Evolutionary conservation across 1,140 invertebrate genomes (phyloP).

Genomic region (Orius laevigatus): DNA sequence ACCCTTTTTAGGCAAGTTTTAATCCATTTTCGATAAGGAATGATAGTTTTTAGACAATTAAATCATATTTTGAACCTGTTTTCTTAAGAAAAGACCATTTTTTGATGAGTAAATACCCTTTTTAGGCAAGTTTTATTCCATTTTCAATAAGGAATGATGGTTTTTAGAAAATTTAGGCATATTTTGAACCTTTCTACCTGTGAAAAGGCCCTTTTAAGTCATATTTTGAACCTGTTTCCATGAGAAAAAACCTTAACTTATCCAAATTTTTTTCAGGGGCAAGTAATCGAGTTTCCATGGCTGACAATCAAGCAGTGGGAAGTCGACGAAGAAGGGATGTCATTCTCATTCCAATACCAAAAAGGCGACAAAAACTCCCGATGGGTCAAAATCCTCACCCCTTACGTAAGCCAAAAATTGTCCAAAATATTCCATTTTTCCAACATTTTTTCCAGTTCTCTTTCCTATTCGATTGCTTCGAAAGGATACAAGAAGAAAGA

Average conservation of each 20-base stretch:
- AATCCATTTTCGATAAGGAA: no score
- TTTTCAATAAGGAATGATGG: no score
- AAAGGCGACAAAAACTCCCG: slow-evolving; percentile 63
- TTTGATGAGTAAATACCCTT: no score
- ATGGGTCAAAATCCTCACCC: slow-evolving; percentile 78
- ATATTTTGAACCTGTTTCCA: no score
- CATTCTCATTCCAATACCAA: slow-evolving; percentile 75
- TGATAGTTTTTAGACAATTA: no score
- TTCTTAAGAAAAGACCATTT: no score
- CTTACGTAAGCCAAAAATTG: slow-evolving; percentile 54
- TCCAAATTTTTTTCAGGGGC: slow-evolving; percentile 31
- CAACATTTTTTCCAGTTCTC: slow-evolving; percentile 54
- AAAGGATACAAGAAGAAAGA: slow-evolving; percentile 78
- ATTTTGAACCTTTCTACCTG: slow-evolving; percentile 7
- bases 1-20: no score
- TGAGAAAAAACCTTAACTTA: slow-evolving; percentile 9
- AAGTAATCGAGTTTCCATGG: slow-evolving; percentile 75
- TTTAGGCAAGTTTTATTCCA: no score
- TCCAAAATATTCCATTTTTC: slow-evolving; percentile 12
- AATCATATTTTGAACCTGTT: no score
- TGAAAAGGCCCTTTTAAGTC: no score
- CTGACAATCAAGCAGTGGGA: slow-evolving; percentile 66
- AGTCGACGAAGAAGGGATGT: slow-evolving; percentile 77
- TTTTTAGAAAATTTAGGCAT: no score
- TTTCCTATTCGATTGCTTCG: slow-evolving; percentile 86